phyloP scores from a whole-genome alignment of 2,797 vertebrate species.

The Microhierax caerulescens region DNA sequence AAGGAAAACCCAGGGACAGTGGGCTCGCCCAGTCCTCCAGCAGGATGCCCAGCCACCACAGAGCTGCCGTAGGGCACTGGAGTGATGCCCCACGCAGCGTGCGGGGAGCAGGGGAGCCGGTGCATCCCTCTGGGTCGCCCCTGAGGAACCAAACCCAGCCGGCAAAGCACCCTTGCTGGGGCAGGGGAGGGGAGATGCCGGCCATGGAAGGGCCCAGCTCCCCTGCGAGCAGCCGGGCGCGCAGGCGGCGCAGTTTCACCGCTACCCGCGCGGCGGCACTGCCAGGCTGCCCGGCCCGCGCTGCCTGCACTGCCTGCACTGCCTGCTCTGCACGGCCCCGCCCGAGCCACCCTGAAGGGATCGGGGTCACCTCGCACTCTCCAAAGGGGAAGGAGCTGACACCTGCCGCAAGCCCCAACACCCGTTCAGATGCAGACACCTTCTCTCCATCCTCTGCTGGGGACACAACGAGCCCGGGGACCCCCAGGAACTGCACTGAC shows the following conservation, averaged over 20 bases:
- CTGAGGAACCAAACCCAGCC: background rate
- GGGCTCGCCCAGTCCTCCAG: background rate
- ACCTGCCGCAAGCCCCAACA: background rate
- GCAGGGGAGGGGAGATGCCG: rapidly evolving
- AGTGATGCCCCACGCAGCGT: background rate
- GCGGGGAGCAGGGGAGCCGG: background rate
- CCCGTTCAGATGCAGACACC: background rate
- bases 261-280: conserved; percentile 31
- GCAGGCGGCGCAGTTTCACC: background rate
- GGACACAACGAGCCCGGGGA: rapidly evolving
- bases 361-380: rapidly evolving
- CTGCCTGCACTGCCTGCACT: background rate
- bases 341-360: rapidly evolving
- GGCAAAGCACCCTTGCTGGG: background rate
- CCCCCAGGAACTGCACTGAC: background rate
- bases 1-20: background rate
- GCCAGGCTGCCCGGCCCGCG: background rate
- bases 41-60: background rate
- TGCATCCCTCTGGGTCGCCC: background rate
- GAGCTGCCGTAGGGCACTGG: rapidly evolving
- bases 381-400: background rate
- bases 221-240: background rate
- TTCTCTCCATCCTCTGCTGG: background rate
- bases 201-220: background rate
- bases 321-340: background rate